Conservation (phyloP, 2,797 vertebrate species). For the Eulemur rubriventer region DNA sequence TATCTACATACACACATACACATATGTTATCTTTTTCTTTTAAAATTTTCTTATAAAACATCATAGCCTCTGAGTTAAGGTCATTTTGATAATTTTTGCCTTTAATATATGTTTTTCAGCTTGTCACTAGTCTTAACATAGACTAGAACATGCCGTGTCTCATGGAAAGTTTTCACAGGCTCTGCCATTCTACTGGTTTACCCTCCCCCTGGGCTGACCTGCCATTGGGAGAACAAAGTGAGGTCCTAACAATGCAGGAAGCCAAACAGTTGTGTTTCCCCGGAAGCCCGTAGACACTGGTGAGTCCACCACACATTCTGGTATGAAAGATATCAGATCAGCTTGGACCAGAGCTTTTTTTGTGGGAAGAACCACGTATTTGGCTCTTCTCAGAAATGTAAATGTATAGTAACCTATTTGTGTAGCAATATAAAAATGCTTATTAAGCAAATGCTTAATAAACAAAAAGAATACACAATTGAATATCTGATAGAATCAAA, state of each 20-base stretch:
- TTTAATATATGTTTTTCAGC: background rate
- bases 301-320: background rate
- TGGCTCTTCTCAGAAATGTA: background rate
- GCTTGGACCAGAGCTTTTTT: background rate
- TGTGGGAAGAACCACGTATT: background rate
- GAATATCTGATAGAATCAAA: background rate
- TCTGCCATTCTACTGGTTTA: background rate
- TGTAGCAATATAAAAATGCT: background rate
- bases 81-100: background rate
- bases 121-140: background rate
- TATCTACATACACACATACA: background rate
- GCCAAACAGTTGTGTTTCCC: background rate
- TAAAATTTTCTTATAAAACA: background rate
- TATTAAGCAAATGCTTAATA: background rate
- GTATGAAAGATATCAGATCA: background rate
- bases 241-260: background rate
- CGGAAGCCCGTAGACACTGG: background rate
- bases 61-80: background rate
- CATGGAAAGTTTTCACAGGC: background rate
- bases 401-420: background rate
- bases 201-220: background rate
- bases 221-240: background rate
- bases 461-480: background rate
- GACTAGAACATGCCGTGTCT: background rate
- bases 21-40: background rate